Base-by-base conservation (phyloP, 2,888 invertebrate species). In the Heliconius ethilla region DNA sequence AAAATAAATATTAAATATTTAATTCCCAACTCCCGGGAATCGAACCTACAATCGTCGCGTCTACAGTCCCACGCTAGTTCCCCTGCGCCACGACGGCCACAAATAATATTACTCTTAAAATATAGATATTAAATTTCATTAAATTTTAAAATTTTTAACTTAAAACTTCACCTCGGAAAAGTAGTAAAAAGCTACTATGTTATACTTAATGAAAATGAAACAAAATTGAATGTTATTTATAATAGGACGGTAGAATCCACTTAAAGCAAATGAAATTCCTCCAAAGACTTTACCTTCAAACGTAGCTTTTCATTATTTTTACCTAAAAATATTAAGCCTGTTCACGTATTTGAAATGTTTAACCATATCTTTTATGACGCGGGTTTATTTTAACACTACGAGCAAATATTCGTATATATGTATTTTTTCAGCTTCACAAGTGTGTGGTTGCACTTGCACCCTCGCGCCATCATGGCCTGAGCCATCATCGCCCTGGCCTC, bases 221-320 rank as follows among this genome's bases (percentile, higher is more conserved):
- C 25, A 29, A 51, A 55, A 70, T 55, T 70, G 29, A 18, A 70
- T 70, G 70, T 29, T 55, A 55, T 70, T 29, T 55, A 55, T 70
- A 51, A 70, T 55, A 22, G 51, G 70, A 51, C 51, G 70, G 29
- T 70, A 29, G 27, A 70, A 51, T 70, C 70, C 51, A 51, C 70
- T 70, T 70, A 70, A 70, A 27, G 29, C 70, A 55, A 70, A 70
- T 70, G 51, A 70, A 70, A 70, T 55, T 70, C 27, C 51, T 29
- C 29, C 51, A 55, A 55, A 70, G 70, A 51, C 18, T 27, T 70
- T 25, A 13, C 25, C 29, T 51, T 27, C 55, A 9, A 27, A 33
- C 33, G 33, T 9, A 55, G 29, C 29, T 70, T 70, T 29, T 29
- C 29, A 51, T 51, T 22, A 29, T 70, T 51, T 51, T 55, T n/a